These are phyloP conservation scores for Trachurus trachurus DNA, from an alignment of 2,797 vertebrate species.

Conservation along the genomic window DNA sequence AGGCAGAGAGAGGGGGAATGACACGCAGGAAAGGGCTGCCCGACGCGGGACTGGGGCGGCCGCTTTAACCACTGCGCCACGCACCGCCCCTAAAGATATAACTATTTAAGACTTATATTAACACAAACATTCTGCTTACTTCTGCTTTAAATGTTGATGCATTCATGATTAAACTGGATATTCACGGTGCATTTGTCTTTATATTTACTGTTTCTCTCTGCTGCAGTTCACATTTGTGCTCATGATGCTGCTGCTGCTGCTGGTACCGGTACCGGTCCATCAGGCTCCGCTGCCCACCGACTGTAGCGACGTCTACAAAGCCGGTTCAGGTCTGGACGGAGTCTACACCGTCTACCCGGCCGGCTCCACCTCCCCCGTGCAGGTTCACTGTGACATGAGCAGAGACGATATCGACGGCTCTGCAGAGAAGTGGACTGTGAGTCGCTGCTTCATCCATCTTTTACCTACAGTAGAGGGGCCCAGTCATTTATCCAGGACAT, in stretches of 20 bases:
- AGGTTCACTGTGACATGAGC: conserved; percentile 88
- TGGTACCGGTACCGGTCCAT: conserved; percentile 8
- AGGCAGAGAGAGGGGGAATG: too few relatives aligned
- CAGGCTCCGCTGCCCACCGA: conserved; percentile 70
- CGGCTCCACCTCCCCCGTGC: conserved; percentile 79
- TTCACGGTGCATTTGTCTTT: background rate
- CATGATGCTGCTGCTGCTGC: conserved; percentile 42
- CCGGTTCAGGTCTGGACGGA: conserved; percentile 72
- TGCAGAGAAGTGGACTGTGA: conserved; percentile 83
- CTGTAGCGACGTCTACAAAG: conserved; percentile 82
- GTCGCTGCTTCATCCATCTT: conserved; percentile 2
- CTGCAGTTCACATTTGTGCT: conserved; percentile 50
- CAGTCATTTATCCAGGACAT: too few relatives aligned
- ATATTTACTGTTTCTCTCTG: background rate
- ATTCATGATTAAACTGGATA: background rate
- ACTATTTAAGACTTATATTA: too few relatives aligned
- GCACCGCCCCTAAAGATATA: too few relatives aligned
- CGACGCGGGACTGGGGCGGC: too few relatives aligned
- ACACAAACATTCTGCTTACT: too few relatives aligned
- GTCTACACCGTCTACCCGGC: conserved; percentile 85
- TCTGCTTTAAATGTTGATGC: too few relatives aligned
- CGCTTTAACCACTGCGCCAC: too few relatives aligned
- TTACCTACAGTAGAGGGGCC: too few relatives aligned
- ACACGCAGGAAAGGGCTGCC: too few relatives aligned
- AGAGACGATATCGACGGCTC: conserved; percentile 38